Base-by-base conservation (phyloP, 2,797 vertebrate species). In the Hydrolagus colliei region DNA sequence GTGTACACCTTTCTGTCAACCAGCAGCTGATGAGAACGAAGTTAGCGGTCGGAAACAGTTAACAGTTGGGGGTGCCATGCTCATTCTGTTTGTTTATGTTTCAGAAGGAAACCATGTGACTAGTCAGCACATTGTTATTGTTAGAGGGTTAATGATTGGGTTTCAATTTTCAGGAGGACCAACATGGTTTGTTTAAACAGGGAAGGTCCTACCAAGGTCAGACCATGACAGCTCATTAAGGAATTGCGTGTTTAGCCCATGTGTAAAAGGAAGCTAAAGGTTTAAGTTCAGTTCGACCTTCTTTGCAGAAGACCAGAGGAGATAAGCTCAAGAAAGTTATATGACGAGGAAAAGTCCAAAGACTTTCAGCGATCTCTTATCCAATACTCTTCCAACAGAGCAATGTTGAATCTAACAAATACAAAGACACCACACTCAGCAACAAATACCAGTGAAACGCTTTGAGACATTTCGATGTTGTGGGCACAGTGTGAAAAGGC, bases 101-200 rank as follows among this genome's bases (percentile, higher is more conserved):
- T 71, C 79, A 71, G 27, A 68, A 35, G 27, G 78, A 41, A 71
- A 84, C 65, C 79, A 84, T 84, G 79, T 84, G 79, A 84, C 79
- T 65, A 84, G 79, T 84, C 79, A 84, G 65, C 41, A 84, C 79
- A 52, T 84, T 84, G 79, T 84, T 84, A 84, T 84, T 84, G 79
- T 84, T 84, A 71, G 79, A 84, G 79, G 65, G 67, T 84, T 84
- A 84, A 84, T 84, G 79, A 84, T 84, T 63, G 79, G 79, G 79
- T 84, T 84, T 84, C 79, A 71, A 87, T 8, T 90, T 88, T 80
- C 88, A 85, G 1, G 74, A 89, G 86, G 90, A 87, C 16, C 22
- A 1, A 86, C 86, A 41, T 79, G 91, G 86, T 91, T 90, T 90
- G 86, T 91, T 92, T 90, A 87, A 90, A 89, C 85, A 87, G 86